Percentiles rank a stretch among this genome's conserved stretches.
phyloP scores from a whole-genome alignment of 2,113 vertebrate genomes.

The Potamarius usumacintae region DNA sequence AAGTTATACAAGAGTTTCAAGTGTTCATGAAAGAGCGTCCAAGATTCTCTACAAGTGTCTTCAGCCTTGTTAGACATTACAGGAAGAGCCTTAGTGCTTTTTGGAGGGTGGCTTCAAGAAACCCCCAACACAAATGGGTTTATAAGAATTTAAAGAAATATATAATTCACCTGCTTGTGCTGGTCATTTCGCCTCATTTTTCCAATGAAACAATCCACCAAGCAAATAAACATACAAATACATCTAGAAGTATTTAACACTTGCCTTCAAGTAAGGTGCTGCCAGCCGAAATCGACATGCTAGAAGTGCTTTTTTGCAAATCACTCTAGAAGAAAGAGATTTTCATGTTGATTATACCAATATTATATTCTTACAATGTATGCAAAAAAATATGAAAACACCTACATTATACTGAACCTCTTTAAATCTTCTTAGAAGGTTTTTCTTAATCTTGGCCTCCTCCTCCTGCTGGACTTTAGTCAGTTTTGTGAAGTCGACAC shows the following conservation, averaged over 20 bases:
- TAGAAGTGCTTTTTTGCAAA: constrained; percentile 52
- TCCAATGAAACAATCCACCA: not conserved
- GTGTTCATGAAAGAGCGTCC: not conserved
- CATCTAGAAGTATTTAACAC: not conserved
- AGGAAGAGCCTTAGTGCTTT: not conserved
- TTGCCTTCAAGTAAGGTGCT: constrained; percentile 64
- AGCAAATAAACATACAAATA: not conserved
- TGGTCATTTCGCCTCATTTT: not conserved
- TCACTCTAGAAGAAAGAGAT: constrained; percentile 55
- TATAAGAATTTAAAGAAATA: not conserved
- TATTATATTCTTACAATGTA: constrained; percentile 12
- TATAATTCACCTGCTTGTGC: not conserved
- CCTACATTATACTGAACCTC: constrained; percentile 71
- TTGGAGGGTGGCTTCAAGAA: not conserved
- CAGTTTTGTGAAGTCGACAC: constrained; percentile 79
- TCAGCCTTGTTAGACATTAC: not conserved
- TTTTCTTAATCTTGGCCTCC: constrained; percentile 78
- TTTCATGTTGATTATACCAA: not conserved
- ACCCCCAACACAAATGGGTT: not conserved
- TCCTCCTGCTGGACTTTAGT: constrained; percentile 80
- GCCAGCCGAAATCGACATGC: constrained; percentile 45
- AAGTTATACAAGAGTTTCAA: not conserved
- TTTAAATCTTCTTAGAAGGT: constrained; percentile 80
- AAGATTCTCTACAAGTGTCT: not conserved
- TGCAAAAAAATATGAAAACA: not conserved